Conservation (phyloP, 2,113 vertebrate genomes). For the Saiga tatarica region DNA sequence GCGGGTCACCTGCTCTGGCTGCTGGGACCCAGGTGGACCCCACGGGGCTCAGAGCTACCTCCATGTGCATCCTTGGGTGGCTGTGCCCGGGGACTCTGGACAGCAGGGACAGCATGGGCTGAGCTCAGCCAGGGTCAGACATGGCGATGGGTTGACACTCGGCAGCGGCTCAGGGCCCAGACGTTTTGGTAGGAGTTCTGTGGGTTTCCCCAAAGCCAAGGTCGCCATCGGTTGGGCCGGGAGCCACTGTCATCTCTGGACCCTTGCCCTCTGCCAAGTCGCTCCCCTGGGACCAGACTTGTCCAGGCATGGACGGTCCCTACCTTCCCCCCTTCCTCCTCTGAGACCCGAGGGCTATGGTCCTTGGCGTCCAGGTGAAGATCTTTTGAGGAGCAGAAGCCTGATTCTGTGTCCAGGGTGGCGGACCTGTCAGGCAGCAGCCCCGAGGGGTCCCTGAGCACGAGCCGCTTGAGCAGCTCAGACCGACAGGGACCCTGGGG, state of each 20-base stretch:
- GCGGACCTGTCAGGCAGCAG: accelerated
- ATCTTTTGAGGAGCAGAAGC: background rate
- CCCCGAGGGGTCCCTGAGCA: accelerated
- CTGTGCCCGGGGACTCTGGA: no score
- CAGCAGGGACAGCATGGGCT: accelerated
- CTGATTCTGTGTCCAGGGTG: background rate
- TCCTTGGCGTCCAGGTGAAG: accelerated
- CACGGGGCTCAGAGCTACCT: accelerated
- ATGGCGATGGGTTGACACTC: background rate
- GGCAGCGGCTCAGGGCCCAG: background rate
- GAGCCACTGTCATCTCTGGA: accelerated
- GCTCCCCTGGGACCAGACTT: background rate
- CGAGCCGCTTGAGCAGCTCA: accelerated
- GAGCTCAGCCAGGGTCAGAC: no score
- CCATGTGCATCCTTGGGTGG: no score
- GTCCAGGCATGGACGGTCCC: background rate
- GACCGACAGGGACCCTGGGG: no score
- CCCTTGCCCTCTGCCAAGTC: accelerated
- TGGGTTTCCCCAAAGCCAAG: accelerated
- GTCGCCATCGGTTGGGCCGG: accelerated
- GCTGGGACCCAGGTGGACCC: accelerated
- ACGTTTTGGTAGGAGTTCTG: accelerated
- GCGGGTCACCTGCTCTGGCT: accelerated
- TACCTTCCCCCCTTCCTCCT: accelerated
- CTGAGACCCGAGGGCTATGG: accelerated